Percentiles rank a stretch among this genome's conserved stretches.
These are phyloP conservation scores for Bimastos eiseni DNA, from an alignment of 2,888 invertebrate species.

Conservation along the genomic window DNA sequence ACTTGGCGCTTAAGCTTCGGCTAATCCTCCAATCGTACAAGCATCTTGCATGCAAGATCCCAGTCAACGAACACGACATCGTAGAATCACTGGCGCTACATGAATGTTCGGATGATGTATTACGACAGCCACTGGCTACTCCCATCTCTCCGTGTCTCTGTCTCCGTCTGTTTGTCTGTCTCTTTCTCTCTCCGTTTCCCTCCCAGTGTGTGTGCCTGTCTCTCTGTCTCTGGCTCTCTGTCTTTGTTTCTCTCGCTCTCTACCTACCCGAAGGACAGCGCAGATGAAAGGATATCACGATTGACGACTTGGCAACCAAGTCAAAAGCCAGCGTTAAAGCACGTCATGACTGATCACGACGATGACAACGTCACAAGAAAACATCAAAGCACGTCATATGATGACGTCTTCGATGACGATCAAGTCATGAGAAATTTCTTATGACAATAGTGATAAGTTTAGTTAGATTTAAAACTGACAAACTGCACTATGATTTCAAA, in stretches of 20 bases:
- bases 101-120: not conserved
- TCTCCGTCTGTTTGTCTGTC: not conserved
- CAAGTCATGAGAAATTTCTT: not conserved
- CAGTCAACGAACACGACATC: not conserved
- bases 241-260: not conserved
- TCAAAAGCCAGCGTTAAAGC: not conserved
- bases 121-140: not conserved
- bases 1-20: not conserved
- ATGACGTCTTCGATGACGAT: not conserved
- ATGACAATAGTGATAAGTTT: too few relatives aligned
- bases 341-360: not conserved
- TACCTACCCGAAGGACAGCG: rapidly evolving
- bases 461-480: too few relatives aligned
- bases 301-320: not conserved
- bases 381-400: too few relatives aligned
- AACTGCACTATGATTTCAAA: too few relatives aligned
- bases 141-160: not conserved
- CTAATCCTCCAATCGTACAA: not conserved
- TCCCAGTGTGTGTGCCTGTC: too few relatives aligned
- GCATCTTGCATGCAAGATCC: not conserved
- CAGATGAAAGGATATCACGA: not conserved
- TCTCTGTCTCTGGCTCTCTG: too few relatives aligned
- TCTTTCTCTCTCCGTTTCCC: too few relatives aligned
- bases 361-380: not conserved
- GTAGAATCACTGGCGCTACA: not conserved